Conservation (phyloP, 2,797 vertebrate genomes). For the Tokudaia tokunoshimensis region DNA sequence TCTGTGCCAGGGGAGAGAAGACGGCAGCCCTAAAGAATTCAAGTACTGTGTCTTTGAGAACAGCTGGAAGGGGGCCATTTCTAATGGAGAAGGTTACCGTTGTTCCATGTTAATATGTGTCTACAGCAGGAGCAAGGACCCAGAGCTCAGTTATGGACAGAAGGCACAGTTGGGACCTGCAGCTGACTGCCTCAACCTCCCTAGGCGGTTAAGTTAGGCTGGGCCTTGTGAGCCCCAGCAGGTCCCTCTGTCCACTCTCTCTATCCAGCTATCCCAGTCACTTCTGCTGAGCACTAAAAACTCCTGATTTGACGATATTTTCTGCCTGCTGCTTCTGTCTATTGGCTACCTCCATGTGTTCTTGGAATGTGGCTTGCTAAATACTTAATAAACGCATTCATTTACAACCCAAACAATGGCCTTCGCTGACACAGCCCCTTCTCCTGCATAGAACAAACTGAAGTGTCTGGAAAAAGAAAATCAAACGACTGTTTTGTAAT, state of each 20-base stretch:
- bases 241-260: not conserved
- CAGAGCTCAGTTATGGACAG: not conserved
- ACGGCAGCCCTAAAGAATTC: not conserved
- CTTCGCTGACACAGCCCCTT: not conserved
- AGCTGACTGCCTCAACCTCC: not conserved
- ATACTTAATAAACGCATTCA: not conserved
- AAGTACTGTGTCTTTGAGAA: not conserved
- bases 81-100: not conserved
- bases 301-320: not conserved
- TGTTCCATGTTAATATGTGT: not conserved
- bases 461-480: not conserved
- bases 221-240: accelerated
- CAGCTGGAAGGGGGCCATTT: not conserved
- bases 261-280: not conserved
- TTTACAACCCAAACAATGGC: not conserved
- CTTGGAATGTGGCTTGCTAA: not conserved
- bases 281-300: not conserved
- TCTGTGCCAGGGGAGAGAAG: not conserved
- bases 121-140: too few relatives aligned
- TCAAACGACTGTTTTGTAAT: not conserved
- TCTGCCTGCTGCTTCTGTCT: not conserved
- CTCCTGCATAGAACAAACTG: not conserved
- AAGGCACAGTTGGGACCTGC: not conserved
- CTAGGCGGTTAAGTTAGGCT: not conserved
- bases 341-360: not conserved